Evolutionary conservation across 2,113 vertebrate species (phyloP), one percentile per base, ranked within the genome.

Genomic region (Pituophis catenifer): DNA sequence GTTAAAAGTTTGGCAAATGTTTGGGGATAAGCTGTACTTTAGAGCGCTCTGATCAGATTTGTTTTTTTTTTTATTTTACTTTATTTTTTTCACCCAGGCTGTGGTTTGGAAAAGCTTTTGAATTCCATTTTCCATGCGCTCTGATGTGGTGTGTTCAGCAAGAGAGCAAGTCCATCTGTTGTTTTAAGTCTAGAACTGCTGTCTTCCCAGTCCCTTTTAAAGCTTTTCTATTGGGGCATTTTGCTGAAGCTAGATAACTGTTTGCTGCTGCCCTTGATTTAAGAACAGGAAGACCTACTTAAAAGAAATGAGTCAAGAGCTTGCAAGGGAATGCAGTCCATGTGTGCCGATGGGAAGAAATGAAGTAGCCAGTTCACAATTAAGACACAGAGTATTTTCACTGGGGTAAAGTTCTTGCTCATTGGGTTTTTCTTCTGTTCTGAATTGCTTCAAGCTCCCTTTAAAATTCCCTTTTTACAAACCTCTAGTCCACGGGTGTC

Each of bases 81-180:
- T 93, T 93, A 52, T 96, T 93, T 94, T 92, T 93, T 96, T 96
- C 94, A 89, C 95, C 86, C 95, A 95, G 95, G 96, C 96, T 94
- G 94, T 95, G 94, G 90, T 95, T 97, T 96, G 97, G 96, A 97
- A 95, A 89, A 90, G 91, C 90, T 96, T 12, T 70, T 95, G 95
- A 96, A 96, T 96, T 97, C 96, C 96, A 92, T 95, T 96, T 95
- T 95, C 96, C 95, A 75, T 91, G 94, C 93, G 92, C 95, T 97
- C 95, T 93, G 96, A 95, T 94, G 93, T 94, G 95, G 89, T 58
- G 92, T 94, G 89, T 1, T 1, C 86, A 94, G 95, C 88, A 93
- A 90, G 88, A 91, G 95, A 95, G 93, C 94, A 86, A 55, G 96
- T 21, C 95, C 94, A 94, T 96, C 94, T 94, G 94, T 94, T 93